Evolutionary conservation across 2,797 vertebrate species (phyloP).

Genomic region (Neomorphus geoffroyi): DNA sequence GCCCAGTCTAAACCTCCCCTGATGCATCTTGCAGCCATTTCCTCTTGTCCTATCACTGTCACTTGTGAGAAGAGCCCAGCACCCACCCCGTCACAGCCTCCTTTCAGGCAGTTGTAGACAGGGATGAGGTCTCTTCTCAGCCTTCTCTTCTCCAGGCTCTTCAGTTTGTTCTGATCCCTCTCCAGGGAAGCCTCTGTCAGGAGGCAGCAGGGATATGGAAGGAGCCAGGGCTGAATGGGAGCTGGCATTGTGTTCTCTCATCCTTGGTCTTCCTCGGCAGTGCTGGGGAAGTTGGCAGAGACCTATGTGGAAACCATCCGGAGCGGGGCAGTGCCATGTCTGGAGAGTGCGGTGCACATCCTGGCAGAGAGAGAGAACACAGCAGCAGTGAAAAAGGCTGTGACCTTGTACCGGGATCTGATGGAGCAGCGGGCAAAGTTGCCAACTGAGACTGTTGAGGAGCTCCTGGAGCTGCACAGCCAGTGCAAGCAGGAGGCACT

Average conservation of each 20-base stretch:
- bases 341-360: conserved; percentile 67
- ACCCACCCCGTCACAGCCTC: too few relatives aligned
- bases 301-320: conserved; percentile 66
- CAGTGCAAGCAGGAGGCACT: conserved; percentile 45
- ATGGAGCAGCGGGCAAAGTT: background rate
- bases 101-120: too few relatives aligned
- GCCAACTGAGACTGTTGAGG: conserved; percentile 47
- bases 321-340: conserved; percentile 66
- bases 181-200: background rate
- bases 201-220: background rate
- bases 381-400: background rate
- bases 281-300: conserved; percentile 57
- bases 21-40: too few relatives aligned
- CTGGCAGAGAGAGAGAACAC: conserved; percentile 70
- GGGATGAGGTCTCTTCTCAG: too few relatives aligned
- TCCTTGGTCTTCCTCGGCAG: background rate
- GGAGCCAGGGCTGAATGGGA: too few relatives aligned
- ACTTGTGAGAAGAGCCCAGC: too few relatives aligned
- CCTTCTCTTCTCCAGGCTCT: too few relatives aligned
- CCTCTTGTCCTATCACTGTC: too few relatives aligned
- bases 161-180: too few relatives aligned
- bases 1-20: too few relatives aligned
- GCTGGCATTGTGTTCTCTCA: too few relatives aligned
- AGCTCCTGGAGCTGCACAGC: conserved; percentile 63
- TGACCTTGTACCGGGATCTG: background rate